Evolutionary conservation across 2,888 invertebrate species (phyloP).

Genomic region (Ditylenchus weischeri): DNA sequence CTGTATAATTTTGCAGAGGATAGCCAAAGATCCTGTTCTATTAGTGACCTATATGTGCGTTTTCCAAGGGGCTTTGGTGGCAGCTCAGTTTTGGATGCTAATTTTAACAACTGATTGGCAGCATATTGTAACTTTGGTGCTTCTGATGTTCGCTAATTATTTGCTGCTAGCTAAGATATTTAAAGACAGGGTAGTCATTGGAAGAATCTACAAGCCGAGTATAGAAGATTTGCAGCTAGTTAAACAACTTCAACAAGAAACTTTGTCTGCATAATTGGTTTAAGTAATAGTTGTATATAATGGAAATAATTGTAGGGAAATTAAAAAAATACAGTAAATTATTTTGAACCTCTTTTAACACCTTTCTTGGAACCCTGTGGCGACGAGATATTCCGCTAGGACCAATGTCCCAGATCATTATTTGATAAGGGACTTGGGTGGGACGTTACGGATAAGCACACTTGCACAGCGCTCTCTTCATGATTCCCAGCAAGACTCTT

Average conservation of each 20-base stretch:
- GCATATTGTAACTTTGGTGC: constrained; percentile 78
- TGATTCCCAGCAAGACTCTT: too few species aligned
- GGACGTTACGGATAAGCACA: too few species aligned
- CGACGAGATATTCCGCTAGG: too few species aligned
- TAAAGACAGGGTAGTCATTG: constrained; percentile 61
- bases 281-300: too few species aligned
- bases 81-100: constrained; percentile 72
- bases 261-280: too few species aligned
- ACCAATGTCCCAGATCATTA: too few species aligned
- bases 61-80: constrained; percentile 60
- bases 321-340: too few species aligned
- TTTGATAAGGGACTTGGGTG: too few species aligned
- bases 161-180: constrained; percentile 83
- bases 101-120: constrained; percentile 84
- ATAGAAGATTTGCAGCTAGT: constrained; percentile 48
- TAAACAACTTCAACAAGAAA: constrained; percentile 37
- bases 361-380: too few species aligned
- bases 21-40: constrained; percentile 81
- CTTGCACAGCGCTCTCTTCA: too few species aligned
- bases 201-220: constrained; percentile 50
- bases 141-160: constrained; percentile 83
- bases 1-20: constrained; percentile 67
- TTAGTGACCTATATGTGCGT: constrained; percentile 67
- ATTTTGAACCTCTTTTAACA: too few species aligned
- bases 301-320: too few species aligned